phyloP scores from a whole-genome alignment of 2,797 vertebrate genomes.

The Pangasius macronema region DNA sequence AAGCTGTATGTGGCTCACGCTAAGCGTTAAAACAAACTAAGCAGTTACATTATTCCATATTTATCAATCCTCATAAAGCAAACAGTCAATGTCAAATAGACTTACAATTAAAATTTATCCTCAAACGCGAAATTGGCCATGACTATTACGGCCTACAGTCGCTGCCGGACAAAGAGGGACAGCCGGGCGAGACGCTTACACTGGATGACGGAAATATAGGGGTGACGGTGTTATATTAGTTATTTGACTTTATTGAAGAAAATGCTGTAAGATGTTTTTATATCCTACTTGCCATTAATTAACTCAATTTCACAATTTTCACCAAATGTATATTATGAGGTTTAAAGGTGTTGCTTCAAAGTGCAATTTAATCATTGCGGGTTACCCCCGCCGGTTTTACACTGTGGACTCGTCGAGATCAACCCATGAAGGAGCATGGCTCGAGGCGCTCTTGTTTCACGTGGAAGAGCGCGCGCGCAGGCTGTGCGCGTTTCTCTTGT shows the following conservation, averaged over 20 bases:
- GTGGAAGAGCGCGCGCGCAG: not conserved
- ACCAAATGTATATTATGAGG: not conserved
- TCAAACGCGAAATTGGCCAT: slow-evolving; percentile 80
- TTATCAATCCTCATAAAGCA: slow-evolving; percentile 73
- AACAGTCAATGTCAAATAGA: slow-evolving; percentile 71
- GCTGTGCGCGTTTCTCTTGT: not conserved
- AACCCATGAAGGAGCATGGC: slow-evolving; percentile 22
- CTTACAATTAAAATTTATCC: slow-evolving; percentile 79
- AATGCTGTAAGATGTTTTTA: not conserved
- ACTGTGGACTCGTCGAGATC: slow-evolving; percentile 33
- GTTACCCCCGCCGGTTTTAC: not conserved
- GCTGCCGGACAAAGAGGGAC: slow-evolving; percentile 85
- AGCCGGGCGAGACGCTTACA: slow-evolving; percentile 62
- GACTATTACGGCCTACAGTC: slow-evolving; percentile 78
- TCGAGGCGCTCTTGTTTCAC: slow-evolving; percentile 2
- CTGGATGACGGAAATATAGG: slow-evolving; percentile 11
- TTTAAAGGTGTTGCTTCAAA: not conserved
- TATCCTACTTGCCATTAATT: accelerated
- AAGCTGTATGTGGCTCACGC: slow-evolving; percentile 77
- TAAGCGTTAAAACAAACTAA: slow-evolving; percentile 71
- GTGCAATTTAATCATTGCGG: not conserved
- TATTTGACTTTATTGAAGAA: not conserved
- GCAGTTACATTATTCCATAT: slow-evolving; percentile 75
- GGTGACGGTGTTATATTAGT: too few species aligned
- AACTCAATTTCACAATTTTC: accelerated